A percentile compares a stretch with the other conserved stretches of the same genome.
phyloP scores from a whole-genome alignment of 2,113 vertebrate species.

The Tenrec ecaudatus region DNA sequence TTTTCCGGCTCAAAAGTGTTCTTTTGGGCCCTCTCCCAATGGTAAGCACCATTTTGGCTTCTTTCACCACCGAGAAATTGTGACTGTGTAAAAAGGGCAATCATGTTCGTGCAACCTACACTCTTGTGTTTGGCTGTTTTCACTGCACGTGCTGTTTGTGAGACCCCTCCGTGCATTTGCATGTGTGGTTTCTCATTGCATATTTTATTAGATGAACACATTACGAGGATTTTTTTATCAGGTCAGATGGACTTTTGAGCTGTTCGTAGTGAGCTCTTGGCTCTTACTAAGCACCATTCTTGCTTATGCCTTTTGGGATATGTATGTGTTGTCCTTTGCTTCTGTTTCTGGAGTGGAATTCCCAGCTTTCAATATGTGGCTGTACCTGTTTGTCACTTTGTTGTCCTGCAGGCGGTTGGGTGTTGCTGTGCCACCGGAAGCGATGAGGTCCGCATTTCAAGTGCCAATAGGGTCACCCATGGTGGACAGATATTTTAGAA shows the following conservation, averaged over 20 bases:
- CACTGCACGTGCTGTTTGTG: background rate
- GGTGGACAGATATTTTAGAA: no score
- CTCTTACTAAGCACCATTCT: background rate
- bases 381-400: no score
- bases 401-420: no score
- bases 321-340: no score
- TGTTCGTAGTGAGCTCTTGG: background rate
- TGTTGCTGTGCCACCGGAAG: no score
- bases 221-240: background rate
- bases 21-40: background rate
- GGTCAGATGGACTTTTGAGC: background rate
- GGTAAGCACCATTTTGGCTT: background rate
- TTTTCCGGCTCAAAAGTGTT: background rate
- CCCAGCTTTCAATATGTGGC: no score
- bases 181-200: background rate
- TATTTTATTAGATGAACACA: background rate
- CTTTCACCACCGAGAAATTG: background rate
- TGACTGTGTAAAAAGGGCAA: background rate
- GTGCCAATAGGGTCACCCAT: no score
- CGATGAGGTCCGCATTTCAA: no score
- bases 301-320: no score
- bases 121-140: background rate
- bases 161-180: background rate
- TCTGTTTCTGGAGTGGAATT: no score
- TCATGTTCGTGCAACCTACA: background rate